These are phyloP conservation scores for Gymnodraco acuticeps DNA, from an alignment of 2,797 vertebrate species.

Conservation along the genomic window DNA sequence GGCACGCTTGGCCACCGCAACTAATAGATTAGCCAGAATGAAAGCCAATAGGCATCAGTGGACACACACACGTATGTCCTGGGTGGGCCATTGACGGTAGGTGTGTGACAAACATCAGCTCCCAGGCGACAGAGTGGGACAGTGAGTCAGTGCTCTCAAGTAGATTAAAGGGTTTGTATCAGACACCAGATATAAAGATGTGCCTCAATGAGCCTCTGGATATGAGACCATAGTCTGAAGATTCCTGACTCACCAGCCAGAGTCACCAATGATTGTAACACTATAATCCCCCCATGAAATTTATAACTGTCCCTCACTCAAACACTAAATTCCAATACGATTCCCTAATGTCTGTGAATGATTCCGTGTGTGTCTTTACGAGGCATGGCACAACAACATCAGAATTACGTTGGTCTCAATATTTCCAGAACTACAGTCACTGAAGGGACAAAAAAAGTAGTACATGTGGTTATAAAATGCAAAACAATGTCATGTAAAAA, in stretches of 20 bases:
- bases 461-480: neutral
- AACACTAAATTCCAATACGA: slow-evolving; percentile 77
- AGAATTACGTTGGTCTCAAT: slow-evolving; percentile 53
- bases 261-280: slow-evolving; percentile 58
- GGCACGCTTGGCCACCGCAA: slow-evolving; percentile 22
- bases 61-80: slow-evolving; percentile 32
- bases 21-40: slow-evolving; percentile 42
- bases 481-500: too few relatives aligned
- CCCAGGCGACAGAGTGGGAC: slow-evolving; percentile 36
- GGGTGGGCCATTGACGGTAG: slow-evolving; percentile 30
- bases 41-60: slow-evolving; percentile 43
- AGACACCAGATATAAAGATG: slow-evolving; percentile 53
- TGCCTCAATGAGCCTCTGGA: slow-evolving; percentile 43
- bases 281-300: slow-evolving; percentile 54
- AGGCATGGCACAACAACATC: slow-evolving; percentile 69
- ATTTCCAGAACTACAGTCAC: slow-evolving; percentile 64
- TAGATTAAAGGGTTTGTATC: slow-evolving; percentile 80
- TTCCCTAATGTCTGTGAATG: slow-evolving; percentile 77
- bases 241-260: slow-evolving; percentile 44
- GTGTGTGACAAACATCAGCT: slow-evolving; percentile 38
- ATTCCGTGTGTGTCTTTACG: slow-evolving; percentile 51
- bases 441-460: too few relatives aligned
- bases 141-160: slow-evolving; percentile 74
- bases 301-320: slow-evolving; percentile 56
- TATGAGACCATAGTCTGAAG: slow-evolving; percentile 49